Percentiles rank a stretch among this genome's conserved stretches.
These are phyloP conservation scores for Pyrocephalus nanus DNA, from an alignment of 2,797 vertebrate genomes.

Conservation along the genomic window DNA sequence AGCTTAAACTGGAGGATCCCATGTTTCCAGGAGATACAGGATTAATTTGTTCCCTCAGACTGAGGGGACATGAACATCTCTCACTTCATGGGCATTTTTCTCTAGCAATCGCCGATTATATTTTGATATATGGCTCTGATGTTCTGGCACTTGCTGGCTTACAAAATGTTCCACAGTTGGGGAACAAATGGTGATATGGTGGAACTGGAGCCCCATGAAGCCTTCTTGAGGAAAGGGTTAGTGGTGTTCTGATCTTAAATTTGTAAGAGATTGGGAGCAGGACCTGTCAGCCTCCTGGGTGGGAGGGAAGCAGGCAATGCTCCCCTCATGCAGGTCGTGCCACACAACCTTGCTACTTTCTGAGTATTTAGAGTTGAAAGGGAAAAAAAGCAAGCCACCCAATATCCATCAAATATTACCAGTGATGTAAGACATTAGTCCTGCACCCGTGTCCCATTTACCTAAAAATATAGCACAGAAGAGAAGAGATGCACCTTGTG, in stretches of 20 bases:
- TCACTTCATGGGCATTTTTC: not conserved
- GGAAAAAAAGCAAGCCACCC: not conserved
- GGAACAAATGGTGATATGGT: not conserved
- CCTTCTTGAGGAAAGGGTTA: not conserved
- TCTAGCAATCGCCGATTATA: not conserved
- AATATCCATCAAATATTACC: not conserved
- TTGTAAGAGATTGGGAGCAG: not conserved
- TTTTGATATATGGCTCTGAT: not conserved
- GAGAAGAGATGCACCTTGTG: not conserved
- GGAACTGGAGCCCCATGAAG: not conserved
- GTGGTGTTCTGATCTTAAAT: not conserved
- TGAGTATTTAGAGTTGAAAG: not conserved
- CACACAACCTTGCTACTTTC: not conserved
- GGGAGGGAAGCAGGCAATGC: not conserved
- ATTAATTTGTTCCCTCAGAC: not conserved
- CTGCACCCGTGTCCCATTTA: not conserved
- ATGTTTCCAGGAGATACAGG: not conserved
- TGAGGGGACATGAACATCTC: not conserved
- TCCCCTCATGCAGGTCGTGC: not conserved
- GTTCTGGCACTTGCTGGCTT: not conserved
- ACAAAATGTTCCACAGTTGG: accelerated
- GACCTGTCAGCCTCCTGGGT: not conserved
- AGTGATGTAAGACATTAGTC: not conserved
- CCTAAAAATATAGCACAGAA: not conserved
- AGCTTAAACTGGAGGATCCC: not conserved